Conservation (phyloP, 2,797 vertebrate species). For the Varecia variegata region DNA sequence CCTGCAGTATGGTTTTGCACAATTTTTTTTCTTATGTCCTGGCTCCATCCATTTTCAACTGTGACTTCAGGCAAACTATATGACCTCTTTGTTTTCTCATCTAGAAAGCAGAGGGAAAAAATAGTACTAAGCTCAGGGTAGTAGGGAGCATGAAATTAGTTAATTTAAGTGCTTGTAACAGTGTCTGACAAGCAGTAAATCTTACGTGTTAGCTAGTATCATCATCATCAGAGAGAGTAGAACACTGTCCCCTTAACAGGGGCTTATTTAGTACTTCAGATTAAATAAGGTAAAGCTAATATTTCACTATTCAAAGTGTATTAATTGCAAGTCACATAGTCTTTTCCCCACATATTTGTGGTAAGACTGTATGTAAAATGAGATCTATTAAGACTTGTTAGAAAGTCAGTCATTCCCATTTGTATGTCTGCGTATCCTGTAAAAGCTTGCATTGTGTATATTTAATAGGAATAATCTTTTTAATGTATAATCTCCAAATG, state of each 20-base stretch:
- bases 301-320: background rate
- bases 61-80: background rate
- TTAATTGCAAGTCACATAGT: background rate
- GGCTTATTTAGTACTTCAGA: background rate
- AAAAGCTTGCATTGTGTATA: background rate
- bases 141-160: background rate
- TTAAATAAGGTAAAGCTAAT: conserved; percentile 1
- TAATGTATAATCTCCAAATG: conserved; percentile 1
- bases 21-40: background rate
- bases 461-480: conserved; percentile 10
- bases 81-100: conserved; percentile 33
- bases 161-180: background rate
- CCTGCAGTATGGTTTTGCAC: background rate
- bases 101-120: background rate
- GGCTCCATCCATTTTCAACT: background rate
- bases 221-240: background rate
- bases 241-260: background rate
- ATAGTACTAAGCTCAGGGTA: background rate
- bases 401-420: conserved; percentile 7
- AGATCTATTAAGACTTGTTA: background rate
- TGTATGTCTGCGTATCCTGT: background rate
- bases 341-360: background rate
- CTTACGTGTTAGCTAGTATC: background rate
- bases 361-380: background rate
- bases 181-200: background rate